Base-by-base conservation (phyloP, 30 jellyfish, hydroid and myxozoan species). In the Cassiopea xamachana region DNA sequence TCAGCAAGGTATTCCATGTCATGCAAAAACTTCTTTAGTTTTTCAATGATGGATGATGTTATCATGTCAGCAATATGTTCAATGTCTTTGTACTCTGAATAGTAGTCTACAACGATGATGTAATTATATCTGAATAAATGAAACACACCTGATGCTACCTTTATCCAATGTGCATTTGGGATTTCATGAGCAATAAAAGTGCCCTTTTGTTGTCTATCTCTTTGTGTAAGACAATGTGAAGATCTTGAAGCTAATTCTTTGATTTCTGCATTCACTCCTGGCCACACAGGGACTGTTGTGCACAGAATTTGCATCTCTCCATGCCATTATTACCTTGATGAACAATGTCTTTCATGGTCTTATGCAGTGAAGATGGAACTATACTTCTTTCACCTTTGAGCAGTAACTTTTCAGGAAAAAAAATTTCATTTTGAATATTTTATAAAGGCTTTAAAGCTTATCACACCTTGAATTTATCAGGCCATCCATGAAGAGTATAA, bases 321-420 rank as follows among this genome's bases (percentile, higher is more conserved):
- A 84, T 84, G 44, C 97, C 97, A 27, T 69, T 48, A 89, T 91
- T 91, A 2, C 94, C 90, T 13, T 46, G 76, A 69, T 91, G 97
- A 19, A 76, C 83, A 7, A 58, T 19, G 39, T 46, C 17, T 60
- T 18, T 49, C 59, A 91, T 84, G 68, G 75, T 83, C 4, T 90
- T 46, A 17, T 73, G 91, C 87, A 84, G 43, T 1, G 83, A 16
- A 12, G 84, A 15, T 47, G 97, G 94, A 75, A 91, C 84, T 48
- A 91, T 71, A 72, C 83, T 68, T 43, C 91, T 74, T 18, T 69
- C 9, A 46, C 87, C 91, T 17, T 84, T 75, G 46, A 91, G 74
- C 1, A 84, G 81, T 4, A 84, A 68, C 49, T 75, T 82, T 0
- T 90, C 81, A 47, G n/a, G 62, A 51, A 27, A 16, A 12, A 93